These are phyloP conservation scores for Microcebus murinus DNA, from an alignment of 2,113 vertebrate species.

Conservation along the genomic window DNA sequence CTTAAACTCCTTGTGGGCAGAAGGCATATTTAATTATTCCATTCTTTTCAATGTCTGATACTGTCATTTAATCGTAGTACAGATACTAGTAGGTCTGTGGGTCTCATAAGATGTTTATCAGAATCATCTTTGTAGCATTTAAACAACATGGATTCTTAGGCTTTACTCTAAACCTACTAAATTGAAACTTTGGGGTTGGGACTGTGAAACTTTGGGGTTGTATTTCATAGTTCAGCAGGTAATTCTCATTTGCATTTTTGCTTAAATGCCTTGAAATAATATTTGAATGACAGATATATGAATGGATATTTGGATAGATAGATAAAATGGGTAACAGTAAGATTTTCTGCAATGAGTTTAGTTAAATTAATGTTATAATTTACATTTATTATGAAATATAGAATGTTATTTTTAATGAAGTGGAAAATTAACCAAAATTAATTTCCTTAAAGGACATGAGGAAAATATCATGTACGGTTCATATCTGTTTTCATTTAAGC, in stretches of 20 bases:
- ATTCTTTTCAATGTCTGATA: background rate
- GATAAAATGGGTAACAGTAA: background rate
- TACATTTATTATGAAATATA: background rate
- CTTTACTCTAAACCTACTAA: background rate
- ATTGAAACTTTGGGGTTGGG: background rate
- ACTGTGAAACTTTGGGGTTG: background rate
- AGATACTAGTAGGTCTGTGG: background rate
- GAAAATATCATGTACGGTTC: background rate
- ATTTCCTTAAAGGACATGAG: background rate
- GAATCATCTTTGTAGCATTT: background rate
- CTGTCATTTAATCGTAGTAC: background rate
- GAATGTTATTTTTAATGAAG: background rate
- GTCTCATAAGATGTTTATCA: background rate
- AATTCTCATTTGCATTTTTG: background rate
- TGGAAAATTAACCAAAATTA: background rate
- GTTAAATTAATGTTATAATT: constrained; percentile 8
- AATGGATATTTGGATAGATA: background rate
- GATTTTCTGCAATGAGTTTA: background rate
- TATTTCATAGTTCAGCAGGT: background rate
- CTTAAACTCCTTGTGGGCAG: background rate
- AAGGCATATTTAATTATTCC: background rate
- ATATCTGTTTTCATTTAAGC: background rate
- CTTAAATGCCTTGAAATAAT: background rate
- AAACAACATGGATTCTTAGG: background rate
- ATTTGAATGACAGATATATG: background rate